phyloP scores from a whole-genome alignment of 2,113 vertebrate genomes.

The Leptodactylus fuscus region DNA sequence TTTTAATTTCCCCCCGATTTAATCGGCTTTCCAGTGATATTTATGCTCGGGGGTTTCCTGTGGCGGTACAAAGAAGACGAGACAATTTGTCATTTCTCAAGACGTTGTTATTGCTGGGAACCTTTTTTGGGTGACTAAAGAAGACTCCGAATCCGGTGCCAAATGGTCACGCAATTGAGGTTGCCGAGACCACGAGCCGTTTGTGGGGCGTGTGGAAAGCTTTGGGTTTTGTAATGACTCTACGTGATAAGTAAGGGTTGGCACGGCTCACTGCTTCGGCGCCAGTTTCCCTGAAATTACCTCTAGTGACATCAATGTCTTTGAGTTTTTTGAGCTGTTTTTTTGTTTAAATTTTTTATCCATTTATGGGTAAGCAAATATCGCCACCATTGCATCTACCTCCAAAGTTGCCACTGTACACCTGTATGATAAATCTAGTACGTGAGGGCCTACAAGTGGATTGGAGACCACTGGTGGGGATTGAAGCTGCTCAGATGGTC shows the following conservation, averaged over 20 bases:
- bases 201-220: neutral
- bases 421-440: no score
- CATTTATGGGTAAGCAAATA: no score
- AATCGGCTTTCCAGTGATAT: conserved; percentile 20
- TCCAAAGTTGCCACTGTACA: no score
- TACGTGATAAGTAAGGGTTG: neutral
- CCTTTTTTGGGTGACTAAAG: neutral
- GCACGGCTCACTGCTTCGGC: neutral
- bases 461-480: no score
- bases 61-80: conserved; percentile 19
- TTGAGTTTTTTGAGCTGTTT: no score
- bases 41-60: conserved; percentile 9
- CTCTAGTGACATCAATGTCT: no score
- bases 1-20: neutral
- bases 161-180: neutral
- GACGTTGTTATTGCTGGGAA: conserved; percentile 31
- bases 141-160: neutral
- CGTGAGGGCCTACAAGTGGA: no score
- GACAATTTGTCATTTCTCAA: conserved; percentile 3
- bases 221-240: neutral
- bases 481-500: no score
- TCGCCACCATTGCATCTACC: no score
- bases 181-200: neutral
- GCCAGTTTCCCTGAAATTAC: neutral
- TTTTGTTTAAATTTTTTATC: no score